phyloP scores from a whole-genome alignment of 2,888 invertebrate genomes.

The Minunthozetes semirufus region DNA sequence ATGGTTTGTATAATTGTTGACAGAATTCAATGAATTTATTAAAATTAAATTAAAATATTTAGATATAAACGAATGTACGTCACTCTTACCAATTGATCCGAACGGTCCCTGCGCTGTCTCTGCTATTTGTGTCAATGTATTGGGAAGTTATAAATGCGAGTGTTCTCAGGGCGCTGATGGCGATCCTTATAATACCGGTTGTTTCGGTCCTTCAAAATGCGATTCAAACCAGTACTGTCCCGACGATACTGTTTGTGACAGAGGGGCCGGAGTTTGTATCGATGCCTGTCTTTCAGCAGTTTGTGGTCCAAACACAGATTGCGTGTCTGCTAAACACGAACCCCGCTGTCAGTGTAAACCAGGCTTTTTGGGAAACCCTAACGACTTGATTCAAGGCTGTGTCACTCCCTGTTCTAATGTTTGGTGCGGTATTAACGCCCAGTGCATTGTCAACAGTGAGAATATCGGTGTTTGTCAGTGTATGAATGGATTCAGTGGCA shows the following conservation, averaged over 20 bases:
- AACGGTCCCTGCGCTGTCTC: constrained; percentile 70
- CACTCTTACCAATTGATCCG: constrained; percentile 42
- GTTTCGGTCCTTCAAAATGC: constrained; percentile 54
- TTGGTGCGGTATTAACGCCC: constrained; percentile 45
- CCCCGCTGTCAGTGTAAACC: constrained; percentile 74
- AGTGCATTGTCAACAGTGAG: constrained; percentile 57
- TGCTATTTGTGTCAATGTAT: constrained; percentile 73
- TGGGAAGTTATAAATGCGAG: constrained; percentile 56
- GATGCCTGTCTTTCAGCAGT: constrained; percentile 41
- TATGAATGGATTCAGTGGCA: constrained; percentile 63
- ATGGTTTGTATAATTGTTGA: constrained; percentile 44
- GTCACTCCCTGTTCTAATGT: constrained; percentile 50
- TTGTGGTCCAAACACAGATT: constrained; percentile 75
- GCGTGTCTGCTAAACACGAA: constrained; percentile 72
- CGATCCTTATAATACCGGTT: constrained; percentile 43
- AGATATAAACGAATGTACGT: constrained; percentile 72
- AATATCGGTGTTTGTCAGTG: constrained; percentile 36
- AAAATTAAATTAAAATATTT: not conserved
- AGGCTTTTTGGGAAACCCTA: constrained; percentile 75
- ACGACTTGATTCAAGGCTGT: constrained; percentile 64
- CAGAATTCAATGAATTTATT: not conserved
- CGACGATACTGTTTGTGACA: constrained; percentile 66
- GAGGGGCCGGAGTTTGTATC: constrained; percentile 57
- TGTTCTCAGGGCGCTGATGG: constrained; percentile 44
- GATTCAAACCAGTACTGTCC: constrained; percentile 68